phyloP scores from a whole-genome alignment of 2,888 invertebrate genomes.

The Xanthostigma xanthostigma region DNA sequence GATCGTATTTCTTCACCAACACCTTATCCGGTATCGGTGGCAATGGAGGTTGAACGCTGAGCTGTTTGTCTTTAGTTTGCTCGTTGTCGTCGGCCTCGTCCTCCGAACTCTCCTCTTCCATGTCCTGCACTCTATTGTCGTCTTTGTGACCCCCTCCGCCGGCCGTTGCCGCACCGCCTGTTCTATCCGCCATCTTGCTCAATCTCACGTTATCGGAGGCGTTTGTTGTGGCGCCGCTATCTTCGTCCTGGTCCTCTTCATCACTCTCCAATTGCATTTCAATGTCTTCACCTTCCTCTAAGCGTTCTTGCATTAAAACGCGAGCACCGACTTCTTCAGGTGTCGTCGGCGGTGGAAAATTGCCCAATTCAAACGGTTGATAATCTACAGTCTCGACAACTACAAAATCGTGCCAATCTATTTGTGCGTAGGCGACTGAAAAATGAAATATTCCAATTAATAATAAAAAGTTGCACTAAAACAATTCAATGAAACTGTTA shows the following conservation, averaged over 20 bases:
- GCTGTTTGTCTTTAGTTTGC: conserved; percentile 24
- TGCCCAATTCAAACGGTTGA: conserved; percentile 87
- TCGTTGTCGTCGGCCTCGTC: conserved; percentile 42
- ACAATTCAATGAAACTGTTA: no score
- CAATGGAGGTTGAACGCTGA: conserved; percentile 43
- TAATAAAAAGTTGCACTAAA: no score
- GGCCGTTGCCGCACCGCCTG: conserved; percentile 31
- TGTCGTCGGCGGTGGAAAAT: conserved; percentile 93
- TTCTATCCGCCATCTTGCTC: conserved; percentile 52
- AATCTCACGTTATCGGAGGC: conserved; percentile 36
- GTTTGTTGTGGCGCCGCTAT: conserved; percentile 20
- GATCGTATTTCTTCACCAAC: conserved; percentile 94
- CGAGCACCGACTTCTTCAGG: conserved; percentile 94
- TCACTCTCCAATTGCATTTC: conserved; percentile 87
- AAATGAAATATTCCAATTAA: conserved; percentile 4
- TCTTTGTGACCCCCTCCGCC: conserved; percentile 26
- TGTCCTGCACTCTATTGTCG: conserved; percentile 63
- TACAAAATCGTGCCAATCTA: conserved; percentile 99
- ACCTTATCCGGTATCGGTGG: conserved; percentile 87
- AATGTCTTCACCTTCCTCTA: conserved; percentile 67
- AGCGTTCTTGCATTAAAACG: conserved; percentile 74
- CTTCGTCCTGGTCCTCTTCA: conserved; percentile 33
- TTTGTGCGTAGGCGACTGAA: conserved; percentile 82
- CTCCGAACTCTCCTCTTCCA: conserved; percentile 78
- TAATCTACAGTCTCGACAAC: conserved; percentile 99